These are phyloP conservation scores for Agonopterix subpropinquella DNA, from an alignment of 2,888 invertebrate species.

Conservation along the genomic window DNA sequence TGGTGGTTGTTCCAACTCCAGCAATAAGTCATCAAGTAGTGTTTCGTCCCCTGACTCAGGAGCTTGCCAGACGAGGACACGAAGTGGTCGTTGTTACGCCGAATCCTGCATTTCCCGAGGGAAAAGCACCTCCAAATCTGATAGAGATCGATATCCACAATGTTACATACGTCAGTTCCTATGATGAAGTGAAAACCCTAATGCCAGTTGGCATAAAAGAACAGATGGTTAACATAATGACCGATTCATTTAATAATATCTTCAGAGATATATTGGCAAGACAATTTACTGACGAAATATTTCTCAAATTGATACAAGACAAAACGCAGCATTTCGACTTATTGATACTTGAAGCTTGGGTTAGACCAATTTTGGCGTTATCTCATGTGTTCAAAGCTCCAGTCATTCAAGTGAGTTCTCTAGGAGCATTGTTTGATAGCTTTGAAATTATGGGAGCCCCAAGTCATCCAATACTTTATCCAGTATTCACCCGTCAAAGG, in stretches of 20 bases:
- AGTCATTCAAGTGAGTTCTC: background rate
- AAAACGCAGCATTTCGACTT: background rate
- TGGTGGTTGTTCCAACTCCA: constrained; percentile 41
- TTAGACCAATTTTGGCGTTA: background rate
- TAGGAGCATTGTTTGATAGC: background rate
- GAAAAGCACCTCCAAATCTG: constrained; percentile 34
- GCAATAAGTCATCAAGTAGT: constrained; percentile 64
- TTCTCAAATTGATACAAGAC: background rate
- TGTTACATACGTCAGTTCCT: constrained; percentile 32
- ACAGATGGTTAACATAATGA: too few relatives aligned
- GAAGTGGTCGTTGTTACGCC: constrained; percentile 54
- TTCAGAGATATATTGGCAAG: constrained; percentile 2
- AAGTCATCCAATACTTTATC: constrained; percentile 12
- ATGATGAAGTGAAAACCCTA: constrained; percentile 4
- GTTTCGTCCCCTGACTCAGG: constrained; percentile 44
- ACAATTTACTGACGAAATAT: too few relatives aligned
- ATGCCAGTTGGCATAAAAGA: background rate
- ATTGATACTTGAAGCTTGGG: background rate
- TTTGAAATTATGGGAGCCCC: background rate
- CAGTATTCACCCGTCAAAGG: constrained; percentile 15
- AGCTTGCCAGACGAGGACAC: constrained; percentile 57
- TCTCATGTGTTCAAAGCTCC: background rate
- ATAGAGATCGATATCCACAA: constrained; percentile 53
- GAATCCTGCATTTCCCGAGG: constrained; percentile 40
- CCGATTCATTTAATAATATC: too few relatives aligned